A percentile compares a stretch with the other conserved stretches of the same genome.
phyloP scores from a whole-genome alignment of 1,140 invertebrate genomes.

The Procambarus clarkii region DNA sequence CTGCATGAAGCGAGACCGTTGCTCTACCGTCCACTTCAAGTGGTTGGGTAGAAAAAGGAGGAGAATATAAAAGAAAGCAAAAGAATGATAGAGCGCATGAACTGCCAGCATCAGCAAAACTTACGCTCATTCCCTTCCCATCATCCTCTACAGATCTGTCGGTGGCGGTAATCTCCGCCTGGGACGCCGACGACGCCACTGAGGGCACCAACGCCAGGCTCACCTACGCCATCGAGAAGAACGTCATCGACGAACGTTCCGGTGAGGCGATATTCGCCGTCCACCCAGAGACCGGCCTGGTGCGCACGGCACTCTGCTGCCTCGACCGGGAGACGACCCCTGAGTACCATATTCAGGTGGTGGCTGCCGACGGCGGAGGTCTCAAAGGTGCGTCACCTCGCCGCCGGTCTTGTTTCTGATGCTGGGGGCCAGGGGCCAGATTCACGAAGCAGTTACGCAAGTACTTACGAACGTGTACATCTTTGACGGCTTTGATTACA shows the following conservation, averaged over 20 bases:
- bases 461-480: too few relatives aligned
- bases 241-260: slow-evolving; percentile 26
- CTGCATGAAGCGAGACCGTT: too few relatives aligned
- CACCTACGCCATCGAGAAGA: slow-evolving; percentile 27
- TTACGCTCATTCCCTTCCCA: neutral
- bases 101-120: too few relatives aligned
- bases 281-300: slow-evolving; percentile 13
- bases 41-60: too few relatives aligned
- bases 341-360: slow-evolving; percentile 1
- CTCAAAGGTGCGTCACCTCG: neutral
- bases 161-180: neutral
- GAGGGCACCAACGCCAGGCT: slow-evolving; percentile 31
- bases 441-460: too few relatives aligned
- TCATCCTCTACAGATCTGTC: neutral
- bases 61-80: too few relatives aligned
- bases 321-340: slow-evolving; percentile 17
- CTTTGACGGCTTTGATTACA: too few relatives aligned
- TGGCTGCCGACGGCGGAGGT: slow-evolving; percentile 15
- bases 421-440: too few relatives aligned
- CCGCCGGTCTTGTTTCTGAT: too few relatives aligned
- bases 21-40: too few relatives aligned
- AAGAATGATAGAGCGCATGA: too few relatives aligned
- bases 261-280: slow-evolving; percentile 22
- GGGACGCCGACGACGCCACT: slow-evolving; percentile 12
- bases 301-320: slow-evolving; percentile 15